Evolutionary conservation across 2,113 vertebrate genomes (phyloP), one percentile per base, ranked within the genome.

Genomic region (Nerophis ophidion): DNA sequence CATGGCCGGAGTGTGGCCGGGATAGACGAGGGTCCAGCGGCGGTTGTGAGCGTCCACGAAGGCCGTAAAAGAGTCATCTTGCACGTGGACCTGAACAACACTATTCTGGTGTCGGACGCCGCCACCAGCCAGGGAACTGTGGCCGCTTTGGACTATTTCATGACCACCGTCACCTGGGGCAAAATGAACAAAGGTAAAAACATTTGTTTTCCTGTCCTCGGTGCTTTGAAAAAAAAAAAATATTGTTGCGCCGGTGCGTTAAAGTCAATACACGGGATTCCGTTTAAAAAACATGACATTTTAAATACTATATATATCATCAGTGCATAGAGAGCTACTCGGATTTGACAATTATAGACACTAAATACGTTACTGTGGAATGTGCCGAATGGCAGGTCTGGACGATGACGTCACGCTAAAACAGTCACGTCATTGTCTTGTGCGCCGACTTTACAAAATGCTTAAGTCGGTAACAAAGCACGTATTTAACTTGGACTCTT

Each of bases 51-150:
- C 4, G 16, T 47, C 1, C 51, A 13, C 0, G 0, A 17, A 1
- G 67, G 1, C 6, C 76, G 35, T 50, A 88, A 71, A 26, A 93
- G 91, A 65, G 45, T 93, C 12, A 70, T 94, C 44, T 82, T 95
- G 4, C 93, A 95, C 60, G 34, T 95, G 16, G 94, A 95, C 69
- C 77, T 95, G 11, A 95, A 95, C 83, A 93, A 92, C 83, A 95
- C 94, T 8, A 87, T 94, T 36, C 81, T 94, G 62, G 90, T 86
- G 54, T 92, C 91, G 2, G 94, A 95, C 74, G 68, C 90, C 4
- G 84, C 89, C 48, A 91, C 88, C 0, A 72, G 74, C 1, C 92
- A 91, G 74, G 92, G 90, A 8, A 91, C 91, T 0, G 63, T 84
- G 0, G 87, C 88, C 1, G 91, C 93, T 15, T 87, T 95, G 48